Conservation (phyloP, 37 sponge, comb jelly and placozoan genomes). For the Aphrocallistes beatrix region DNA sequence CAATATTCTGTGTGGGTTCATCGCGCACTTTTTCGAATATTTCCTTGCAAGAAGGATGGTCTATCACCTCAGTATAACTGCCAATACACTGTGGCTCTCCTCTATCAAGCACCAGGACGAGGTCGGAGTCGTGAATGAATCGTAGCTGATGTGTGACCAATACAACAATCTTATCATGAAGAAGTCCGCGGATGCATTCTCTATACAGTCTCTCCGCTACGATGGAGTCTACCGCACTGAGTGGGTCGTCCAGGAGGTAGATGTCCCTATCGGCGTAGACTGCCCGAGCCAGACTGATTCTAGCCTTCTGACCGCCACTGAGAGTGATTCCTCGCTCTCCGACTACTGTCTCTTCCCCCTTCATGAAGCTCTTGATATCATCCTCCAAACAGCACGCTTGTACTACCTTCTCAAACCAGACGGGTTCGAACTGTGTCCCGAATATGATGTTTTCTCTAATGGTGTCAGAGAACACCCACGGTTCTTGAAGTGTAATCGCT, state of each 20-base stretch:
- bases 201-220: not conserved
- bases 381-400: slow-evolving; percentile 9
- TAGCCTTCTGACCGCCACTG: not conserved
- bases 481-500: not conserved
- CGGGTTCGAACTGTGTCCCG: slow-evolving; percentile 1
- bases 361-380: not conserved
- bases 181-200: not conserved
- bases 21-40: too few relatives aligned
- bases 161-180: not conserved
- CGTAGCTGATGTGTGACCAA: not conserved
- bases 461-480: slow-evolving; percentile 23
- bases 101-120: not conserved
- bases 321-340: not conserved
- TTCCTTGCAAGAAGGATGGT: too few relatives aligned
- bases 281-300: not conserved
- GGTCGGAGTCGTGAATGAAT: not conserved
- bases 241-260: not conserved
- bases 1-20: too few relatives aligned
- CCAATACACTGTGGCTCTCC: not conserved
- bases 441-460: slow-evolving; percentile 24
- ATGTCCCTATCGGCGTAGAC: not conserved
- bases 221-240: not conserved
- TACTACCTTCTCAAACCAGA: not conserved
- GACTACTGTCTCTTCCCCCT: not conserved
- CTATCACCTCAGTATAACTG: too few relatives aligned